Percentiles rank a stretch among this genome's conserved stretches.
Evolutionary conservation across 2,888 invertebrate genomes (phyloP).

Genomic region (Chouioia cunea): DNA sequence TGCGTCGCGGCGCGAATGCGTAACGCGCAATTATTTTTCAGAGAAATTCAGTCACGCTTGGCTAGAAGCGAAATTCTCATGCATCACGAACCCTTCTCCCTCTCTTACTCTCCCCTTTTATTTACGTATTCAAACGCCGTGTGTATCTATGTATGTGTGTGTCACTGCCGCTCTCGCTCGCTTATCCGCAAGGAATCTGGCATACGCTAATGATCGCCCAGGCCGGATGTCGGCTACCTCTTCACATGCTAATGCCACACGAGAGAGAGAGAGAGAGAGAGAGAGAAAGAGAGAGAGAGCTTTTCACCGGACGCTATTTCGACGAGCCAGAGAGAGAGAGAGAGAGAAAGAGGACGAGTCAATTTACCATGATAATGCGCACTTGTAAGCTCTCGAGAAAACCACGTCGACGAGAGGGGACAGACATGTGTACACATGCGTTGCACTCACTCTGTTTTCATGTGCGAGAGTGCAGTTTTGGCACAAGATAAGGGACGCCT

Average conservation of each 20-base stretch:
- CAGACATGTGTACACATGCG: background rate
- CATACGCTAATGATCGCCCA: conserved; percentile 53
- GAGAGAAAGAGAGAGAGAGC: background rate
- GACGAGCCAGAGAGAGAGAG: background rate
- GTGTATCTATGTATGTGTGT: conserved; percentile 6
- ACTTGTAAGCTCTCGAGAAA: conserved; percentile 1
- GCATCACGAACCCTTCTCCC: conserved; percentile 8
- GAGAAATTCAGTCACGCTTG: conserved; percentile 18
- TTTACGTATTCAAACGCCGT: conserved; percentile 44
- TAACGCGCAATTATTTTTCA: conserved; percentile 45
- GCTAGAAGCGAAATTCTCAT: no score
- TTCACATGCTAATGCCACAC: conserved; percentile 52
- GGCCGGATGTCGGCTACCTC: conserved; percentile 19
- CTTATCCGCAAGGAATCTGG: conserved; percentile 50
- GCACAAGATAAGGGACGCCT: conserved; percentile 3
- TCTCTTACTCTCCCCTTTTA: conserved; percentile 9
- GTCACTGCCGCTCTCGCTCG: conserved; percentile 11
- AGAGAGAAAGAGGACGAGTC: conserved; percentile 15
- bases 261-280: background rate
- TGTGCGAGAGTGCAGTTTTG: no score
- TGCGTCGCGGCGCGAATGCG: conserved; percentile 32
- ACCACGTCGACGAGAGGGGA: background rate
- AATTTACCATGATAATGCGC: conserved; percentile 41
- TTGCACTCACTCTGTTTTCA: background rate
- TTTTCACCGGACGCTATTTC: conserved; percentile 32